phyloP scores from a whole-genome alignment of 1,140 invertebrate species.

The Cyclargus thomasi region DNA sequence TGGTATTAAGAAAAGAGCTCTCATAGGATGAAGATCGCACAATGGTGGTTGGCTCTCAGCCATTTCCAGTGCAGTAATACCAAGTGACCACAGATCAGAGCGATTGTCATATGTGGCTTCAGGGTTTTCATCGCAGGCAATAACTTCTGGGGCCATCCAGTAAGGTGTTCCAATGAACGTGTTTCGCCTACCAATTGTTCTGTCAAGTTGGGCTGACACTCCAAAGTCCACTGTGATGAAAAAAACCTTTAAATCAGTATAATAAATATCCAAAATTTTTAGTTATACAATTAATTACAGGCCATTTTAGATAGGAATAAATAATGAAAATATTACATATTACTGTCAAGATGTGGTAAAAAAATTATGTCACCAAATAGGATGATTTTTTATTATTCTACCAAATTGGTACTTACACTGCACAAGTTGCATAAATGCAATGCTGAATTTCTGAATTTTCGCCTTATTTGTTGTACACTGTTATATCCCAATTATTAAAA shows the following conservation, averaged over 20 bases:
- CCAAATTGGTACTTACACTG: too few relatives aligned
- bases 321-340: too few relatives aligned
- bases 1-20: conserved; percentile 98
- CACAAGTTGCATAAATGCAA: too few relatives aligned
- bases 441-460: too few relatives aligned
- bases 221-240: conserved; percentile 95
- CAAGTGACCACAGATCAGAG: conserved; percentile 98
- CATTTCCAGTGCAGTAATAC: conserved; percentile 99
- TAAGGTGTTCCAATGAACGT: conserved; percentile 99
- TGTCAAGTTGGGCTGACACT: conserved; percentile 98
- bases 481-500: too few relatives aligned
- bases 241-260: not conserved
- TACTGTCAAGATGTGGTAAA: too few relatives aligned
- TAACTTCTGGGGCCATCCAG: conserved; percentile 98
- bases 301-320: too few relatives aligned
- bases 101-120: conserved; percentile 99
- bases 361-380: too few relatives aligned
- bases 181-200: conserved; percentile 98
- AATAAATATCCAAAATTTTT: too few relatives aligned
- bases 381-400: too few relatives aligned
- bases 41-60: conserved; percentile 99
- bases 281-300: too few relatives aligned
- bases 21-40: conserved; percentile 99
- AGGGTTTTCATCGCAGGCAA: conserved; percentile 99
- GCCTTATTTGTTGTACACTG: too few relatives aligned